Evolutionary conservation across 2,113 vertebrate genomes (phyloP).

Genomic region (Semnornis frantzii): DNA sequence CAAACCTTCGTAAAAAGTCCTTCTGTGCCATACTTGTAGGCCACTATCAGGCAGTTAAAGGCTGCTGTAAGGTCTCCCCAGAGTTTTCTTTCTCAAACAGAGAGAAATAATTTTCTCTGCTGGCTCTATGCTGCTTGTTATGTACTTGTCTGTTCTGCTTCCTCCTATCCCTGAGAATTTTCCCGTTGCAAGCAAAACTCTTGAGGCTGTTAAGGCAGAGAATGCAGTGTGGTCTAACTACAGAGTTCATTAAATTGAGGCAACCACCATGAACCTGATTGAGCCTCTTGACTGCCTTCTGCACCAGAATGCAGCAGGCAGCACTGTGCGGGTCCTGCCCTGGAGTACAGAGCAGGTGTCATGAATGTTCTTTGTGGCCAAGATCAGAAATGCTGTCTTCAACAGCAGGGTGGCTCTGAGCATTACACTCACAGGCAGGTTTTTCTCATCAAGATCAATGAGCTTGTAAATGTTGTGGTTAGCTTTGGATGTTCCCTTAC

Average conservation of each 20-base stretch:
- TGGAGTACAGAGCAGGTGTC: fast-evolving
- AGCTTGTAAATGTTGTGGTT: not conserved
- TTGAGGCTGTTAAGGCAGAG: not conserved
- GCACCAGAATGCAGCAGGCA: not conserved
- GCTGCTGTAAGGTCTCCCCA: too few relatives aligned
- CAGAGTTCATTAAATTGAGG: not conserved
- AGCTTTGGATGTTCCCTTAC: not conserved
- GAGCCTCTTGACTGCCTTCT: not conserved
- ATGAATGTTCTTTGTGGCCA: not conserved
- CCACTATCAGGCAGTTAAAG: too few relatives aligned
- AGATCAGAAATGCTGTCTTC: not conserved
- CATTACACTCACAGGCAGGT: not conserved
- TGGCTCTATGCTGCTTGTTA: not conserved
- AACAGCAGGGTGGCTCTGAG: not conserved
- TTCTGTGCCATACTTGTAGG: too few relatives aligned
- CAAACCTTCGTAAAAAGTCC: too few relatives aligned
- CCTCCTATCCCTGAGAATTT: not conserved
- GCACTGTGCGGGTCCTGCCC: fast-evolving
- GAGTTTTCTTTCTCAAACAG: not conserved
- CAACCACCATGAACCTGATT: not conserved
- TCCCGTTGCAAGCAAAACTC: not conserved
- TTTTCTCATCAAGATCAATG: not conserved
- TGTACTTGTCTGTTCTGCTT: not conserved
- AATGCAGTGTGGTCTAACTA: not conserved
- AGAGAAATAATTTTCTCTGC: not conserved